Evolutionary conservation across 2,888 invertebrate genomes (phyloP).

Genomic region (Netelia melanura): DNA sequence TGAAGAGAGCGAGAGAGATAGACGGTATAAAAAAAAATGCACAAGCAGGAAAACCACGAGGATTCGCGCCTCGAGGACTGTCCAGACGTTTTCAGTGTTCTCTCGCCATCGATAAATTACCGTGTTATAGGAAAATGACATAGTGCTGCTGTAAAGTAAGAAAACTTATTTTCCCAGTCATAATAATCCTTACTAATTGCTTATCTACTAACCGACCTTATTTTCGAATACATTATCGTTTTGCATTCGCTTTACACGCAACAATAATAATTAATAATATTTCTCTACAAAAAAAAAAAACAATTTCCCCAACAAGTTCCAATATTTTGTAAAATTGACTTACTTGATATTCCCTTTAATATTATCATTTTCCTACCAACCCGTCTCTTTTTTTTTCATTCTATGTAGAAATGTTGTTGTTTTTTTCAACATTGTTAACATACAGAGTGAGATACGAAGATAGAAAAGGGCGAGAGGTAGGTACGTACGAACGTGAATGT

Average conservation of each 20-base stretch:
- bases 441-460: too few species aligned
- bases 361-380: too few species aligned
- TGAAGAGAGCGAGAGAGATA: constrained; percentile 9
- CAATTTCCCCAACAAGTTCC: too few species aligned
- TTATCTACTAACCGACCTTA: background rate
- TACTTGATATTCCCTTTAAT: too few species aligned
- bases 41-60: constrained; percentile 33
- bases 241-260: background rate
- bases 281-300: too few species aligned
- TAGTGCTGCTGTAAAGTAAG: constrained; percentile 4
- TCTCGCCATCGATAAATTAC: constrained; percentile 52
- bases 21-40: constrained; percentile 40
- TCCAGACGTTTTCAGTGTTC: constrained; percentile 36
- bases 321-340: too few species aligned
- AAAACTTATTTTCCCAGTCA: background rate
- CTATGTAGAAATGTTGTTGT: too few species aligned
- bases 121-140: constrained; percentile 16
- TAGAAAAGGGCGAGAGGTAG: constrained; percentile 5
- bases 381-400: too few species aligned
- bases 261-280: too few species aligned
- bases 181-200: background rate
- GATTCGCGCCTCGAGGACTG: constrained; percentile 39
- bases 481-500: constrained; percentile 38
- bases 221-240: background rate
- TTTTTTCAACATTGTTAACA: too few species aligned